These are phyloP conservation scores for Sorex fumeus DNA, from an alignment of 2,113 vertebrate genomes.

Conservation along the genomic window DNA sequence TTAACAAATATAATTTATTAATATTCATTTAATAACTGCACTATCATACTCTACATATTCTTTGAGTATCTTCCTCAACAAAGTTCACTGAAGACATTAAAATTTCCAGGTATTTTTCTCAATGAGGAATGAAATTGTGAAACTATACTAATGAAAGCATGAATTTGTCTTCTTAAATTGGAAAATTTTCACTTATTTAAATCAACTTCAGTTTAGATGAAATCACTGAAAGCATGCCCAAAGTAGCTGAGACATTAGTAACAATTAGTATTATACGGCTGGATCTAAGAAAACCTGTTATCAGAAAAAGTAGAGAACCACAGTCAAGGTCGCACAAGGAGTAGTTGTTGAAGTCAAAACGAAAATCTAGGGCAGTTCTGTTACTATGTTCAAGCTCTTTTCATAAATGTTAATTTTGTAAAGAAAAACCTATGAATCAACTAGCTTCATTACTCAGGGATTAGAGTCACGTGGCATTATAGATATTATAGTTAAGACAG, in stretches of 20 bases:
- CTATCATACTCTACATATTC: constrained; percentile 6
- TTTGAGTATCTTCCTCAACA: constrained; percentile 15
- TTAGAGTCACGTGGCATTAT: not conserved
- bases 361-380: constrained; percentile 43
- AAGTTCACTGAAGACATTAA: constrained; percentile 22
- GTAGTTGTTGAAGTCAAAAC: constrained; percentile 60
- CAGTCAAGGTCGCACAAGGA: constrained; percentile 56
- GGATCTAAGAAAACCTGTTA: not conserved
- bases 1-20: constrained; percentile 22
- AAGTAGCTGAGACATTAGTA: not conserved
- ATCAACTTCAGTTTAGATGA: constrained; percentile 53
- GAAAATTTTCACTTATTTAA: constrained; percentile 58
- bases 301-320: constrained; percentile 49
- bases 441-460: constrained; percentile 20
- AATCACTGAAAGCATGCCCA: constrained; percentile 2
- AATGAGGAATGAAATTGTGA: constrained; percentile 46
- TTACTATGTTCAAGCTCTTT: constrained; percentile 4
- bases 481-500: constrained; percentile 5
- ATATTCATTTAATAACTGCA: constrained; percentile 10
- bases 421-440: constrained; percentile 54
- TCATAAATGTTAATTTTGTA: constrained; percentile 19
- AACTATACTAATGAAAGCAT: constrained; percentile 44
- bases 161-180: constrained; percentile 41
- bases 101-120: constrained; percentile 23
- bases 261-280: constrained; percentile 33